A percentile compares a stretch with the other conserved stretches of the same genome.
Evolutionary conservation across 1,140 invertebrate genomes (phyloP).

Genomic region (Aphelinus certus): DNA sequence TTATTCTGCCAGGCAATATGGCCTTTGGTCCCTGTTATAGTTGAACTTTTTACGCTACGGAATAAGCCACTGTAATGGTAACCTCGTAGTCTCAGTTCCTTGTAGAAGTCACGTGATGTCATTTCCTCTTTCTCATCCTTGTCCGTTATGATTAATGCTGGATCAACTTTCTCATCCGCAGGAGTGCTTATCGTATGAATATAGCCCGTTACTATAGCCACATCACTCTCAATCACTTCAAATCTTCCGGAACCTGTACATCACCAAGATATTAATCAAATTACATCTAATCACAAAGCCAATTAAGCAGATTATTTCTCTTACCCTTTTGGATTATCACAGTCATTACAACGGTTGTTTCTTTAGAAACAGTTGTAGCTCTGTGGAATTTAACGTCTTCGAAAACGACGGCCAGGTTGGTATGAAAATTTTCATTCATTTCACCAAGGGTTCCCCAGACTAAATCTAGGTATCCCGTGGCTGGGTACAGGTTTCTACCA

Average conservation of each 20-base stretch:
- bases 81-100: constrained; percentile 88
- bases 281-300: too few relatives aligned
- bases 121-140: constrained; percentile 55
- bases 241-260: constrained; percentile 57
- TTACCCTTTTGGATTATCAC: constrained; percentile 82
- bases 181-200: constrained; percentile 69
- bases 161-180: constrained; percentile 51
- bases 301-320: too few relatives aligned
- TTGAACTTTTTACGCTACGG: constrained; percentile 70
- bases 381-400: constrained; percentile 86
- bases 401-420: constrained; percentile 84
- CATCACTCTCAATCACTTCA: constrained; percentile 77
- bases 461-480: constrained; percentile 85
- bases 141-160: constrained; percentile 7
- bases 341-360: constrained; percentile 76
- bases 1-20: constrained; percentile 78
- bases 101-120: constrained; percentile 85
- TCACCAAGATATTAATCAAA: too few relatives aligned
- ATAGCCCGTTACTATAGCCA: constrained; percentile 80
- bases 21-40: constrained; percentile 64
- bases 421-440: constrained; percentile 75
- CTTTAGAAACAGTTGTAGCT: constrained; percentile 82
- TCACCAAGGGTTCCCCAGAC: constrained; percentile 90
- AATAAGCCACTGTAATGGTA: constrained; percentile 90
- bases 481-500: constrained; percentile 86